phyloP scores from a whole-genome alignment of 2,797 vertebrate species.

The Hirundo rustica region DNA sequence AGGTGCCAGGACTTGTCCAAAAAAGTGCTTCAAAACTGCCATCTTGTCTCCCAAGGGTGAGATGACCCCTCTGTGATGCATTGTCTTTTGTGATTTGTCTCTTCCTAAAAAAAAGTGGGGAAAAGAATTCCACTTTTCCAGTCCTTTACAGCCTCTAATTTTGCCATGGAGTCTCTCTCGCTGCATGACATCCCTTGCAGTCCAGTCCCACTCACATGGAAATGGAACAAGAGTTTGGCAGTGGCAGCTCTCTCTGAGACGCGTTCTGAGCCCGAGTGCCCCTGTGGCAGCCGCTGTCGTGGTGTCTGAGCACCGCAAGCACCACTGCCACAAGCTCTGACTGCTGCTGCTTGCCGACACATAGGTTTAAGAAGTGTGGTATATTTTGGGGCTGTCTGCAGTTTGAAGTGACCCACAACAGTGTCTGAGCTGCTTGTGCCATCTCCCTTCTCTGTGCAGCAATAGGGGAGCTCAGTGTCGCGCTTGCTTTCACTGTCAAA shows the following conservation, averaged over 20 bases:
- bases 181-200: neutral
- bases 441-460: neutral
- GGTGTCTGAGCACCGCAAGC: neutral
- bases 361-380: neutral
- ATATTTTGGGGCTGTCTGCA: neutral
- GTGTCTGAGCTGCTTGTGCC: neutral
- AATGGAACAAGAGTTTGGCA: neutral
- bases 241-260: neutral
- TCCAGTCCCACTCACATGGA: neutral
- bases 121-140: accelerated
- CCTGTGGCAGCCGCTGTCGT: neutral
- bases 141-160: neutral
- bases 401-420: neutral
- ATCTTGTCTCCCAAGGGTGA: neutral
- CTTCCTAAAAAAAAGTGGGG: neutral
- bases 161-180: neutral
- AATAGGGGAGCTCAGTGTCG: neutral
- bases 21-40: neutral
- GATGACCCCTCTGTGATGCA: neutral
- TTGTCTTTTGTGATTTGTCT: neutral
- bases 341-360: neutral
- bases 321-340: neutral
- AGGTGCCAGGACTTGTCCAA: neutral
- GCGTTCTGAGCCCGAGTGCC: accelerated
- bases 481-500: neutral